Percentiles rank a stretch among this genome's conserved stretches.
Conservation (phyloP, 2,888 invertebrate species). For the Zaprionus bogoriensis region DNA sequence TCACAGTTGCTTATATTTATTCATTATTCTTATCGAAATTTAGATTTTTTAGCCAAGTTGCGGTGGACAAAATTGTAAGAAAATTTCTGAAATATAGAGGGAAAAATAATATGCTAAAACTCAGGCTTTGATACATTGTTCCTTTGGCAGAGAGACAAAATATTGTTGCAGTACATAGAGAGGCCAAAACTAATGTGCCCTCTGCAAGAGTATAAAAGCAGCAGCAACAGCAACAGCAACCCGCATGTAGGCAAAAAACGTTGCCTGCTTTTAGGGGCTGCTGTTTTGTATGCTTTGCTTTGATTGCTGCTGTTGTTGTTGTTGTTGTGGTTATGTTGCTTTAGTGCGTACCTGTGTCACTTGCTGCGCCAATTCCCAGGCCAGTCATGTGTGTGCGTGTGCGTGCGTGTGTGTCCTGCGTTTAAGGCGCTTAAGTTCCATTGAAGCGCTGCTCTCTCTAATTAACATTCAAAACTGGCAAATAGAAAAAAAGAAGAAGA, state of each 20-base stretch:
- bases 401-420: slow-evolving; percentile 33
- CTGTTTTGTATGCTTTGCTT: slow-evolving; percentile 45
- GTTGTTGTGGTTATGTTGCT: slow-evolving; percentile 30
- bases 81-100: no score
- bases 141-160: no score
- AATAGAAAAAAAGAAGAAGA: slow-evolving; percentile 4
- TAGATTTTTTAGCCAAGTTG: no score
- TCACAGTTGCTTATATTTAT: no score
- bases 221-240: slow-evolving; percentile 33
- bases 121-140: no score
- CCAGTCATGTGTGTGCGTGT: slow-evolving; percentile 8
- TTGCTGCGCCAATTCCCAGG: slow-evolving; percentile 64
- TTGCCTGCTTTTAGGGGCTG: slow-evolving; percentile 57
- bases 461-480: slow-evolving; percentile 64
- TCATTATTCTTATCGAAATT: no score
- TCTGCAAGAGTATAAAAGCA: no score
- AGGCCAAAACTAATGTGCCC: no score
- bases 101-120: no score
- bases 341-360: slow-evolving; percentile 68
- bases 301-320: slow-evolving; percentile 45
- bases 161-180: no score
- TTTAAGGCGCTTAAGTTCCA: slow-evolving; percentile 66
- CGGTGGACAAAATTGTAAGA: no score
- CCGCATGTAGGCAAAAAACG: slow-evolving; percentile 55
- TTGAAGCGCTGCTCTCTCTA: slow-evolving; percentile 35